Evolutionary conservation across 2,888 invertebrate species (phyloP).

Genomic region (Alitta virens): DNA sequence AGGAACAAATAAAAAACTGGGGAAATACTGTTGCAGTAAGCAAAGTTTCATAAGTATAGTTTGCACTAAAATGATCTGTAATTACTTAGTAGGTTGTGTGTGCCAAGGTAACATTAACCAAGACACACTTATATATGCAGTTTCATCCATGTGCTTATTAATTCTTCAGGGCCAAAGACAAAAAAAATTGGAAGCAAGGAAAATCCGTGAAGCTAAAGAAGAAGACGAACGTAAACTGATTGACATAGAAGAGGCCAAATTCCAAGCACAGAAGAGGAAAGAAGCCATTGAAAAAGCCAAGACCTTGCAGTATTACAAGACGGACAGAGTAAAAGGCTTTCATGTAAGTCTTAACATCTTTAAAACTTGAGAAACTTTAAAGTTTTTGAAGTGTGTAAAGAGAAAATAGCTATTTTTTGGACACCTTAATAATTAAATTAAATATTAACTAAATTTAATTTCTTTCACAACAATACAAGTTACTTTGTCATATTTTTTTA

Average conservation of each 20-base stretch:
- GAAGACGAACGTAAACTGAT: conserved; percentile 50
- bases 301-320: conserved; percentile 56
- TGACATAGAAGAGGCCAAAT: conserved; percentile 56
- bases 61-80: too few relatives aligned
- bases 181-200: conserved; percentile 52
- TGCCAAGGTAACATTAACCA: too few relatives aligned
- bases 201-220: conserved; percentile 50
- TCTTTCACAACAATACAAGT: too few relatives aligned
- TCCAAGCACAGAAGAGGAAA: conserved; percentile 50
- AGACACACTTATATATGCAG: too few relatives aligned
- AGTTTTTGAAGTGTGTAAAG: conserved; percentile 30
- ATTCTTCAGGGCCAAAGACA: conserved; percentile 51
- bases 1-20: conserved; percentile 55
- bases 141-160: too few relatives aligned
- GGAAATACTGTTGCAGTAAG: conserved; percentile 55
- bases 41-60: too few relatives aligned
- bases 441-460: too few relatives aligned
- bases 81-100: too few relatives aligned
- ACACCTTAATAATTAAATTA: too few relatives aligned
- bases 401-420: conserved; percentile 55
- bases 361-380: too few relatives aligned
- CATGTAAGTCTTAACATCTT: conserved; percentile 45
- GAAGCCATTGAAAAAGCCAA: conserved; percentile 57
- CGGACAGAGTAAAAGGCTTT: conserved; percentile 56
- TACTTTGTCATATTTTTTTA: too few relatives aligned